Conservation (phyloP, 2,888 invertebrate genomes). For the Camptogramma bilineatum region DNA sequence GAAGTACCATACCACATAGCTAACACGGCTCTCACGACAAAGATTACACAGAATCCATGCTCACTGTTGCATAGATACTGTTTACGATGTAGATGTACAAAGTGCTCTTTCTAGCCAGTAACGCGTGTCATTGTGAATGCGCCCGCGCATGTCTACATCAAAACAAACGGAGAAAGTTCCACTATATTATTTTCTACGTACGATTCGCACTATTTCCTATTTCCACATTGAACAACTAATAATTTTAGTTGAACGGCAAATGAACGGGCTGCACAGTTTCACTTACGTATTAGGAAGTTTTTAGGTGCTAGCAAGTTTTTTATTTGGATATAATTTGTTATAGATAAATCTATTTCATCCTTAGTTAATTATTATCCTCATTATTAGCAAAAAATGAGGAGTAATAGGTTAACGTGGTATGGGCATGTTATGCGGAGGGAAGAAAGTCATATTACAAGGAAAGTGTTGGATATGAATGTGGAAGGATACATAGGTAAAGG, state of each 20-base stretch:
- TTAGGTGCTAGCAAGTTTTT: not conserved
- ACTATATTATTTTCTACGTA: constrained; percentile 63
- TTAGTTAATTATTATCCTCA: too few relatives aligned
- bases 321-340: not conserved
- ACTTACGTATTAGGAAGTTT: constrained; percentile 28
- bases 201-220: constrained; percentile 70
- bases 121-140: constrained; percentile 54
- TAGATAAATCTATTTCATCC: too few relatives aligned
- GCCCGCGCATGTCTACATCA: constrained; percentile 57
- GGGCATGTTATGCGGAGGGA: too few relatives aligned
- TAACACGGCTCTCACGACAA: not conserved
- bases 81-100: constrained; percentile 22
- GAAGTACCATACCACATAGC: too few relatives aligned
- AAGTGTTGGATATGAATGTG: too few relatives aligned
- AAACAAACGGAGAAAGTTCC: constrained; percentile 80
- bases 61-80: constrained; percentile 18
- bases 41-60: not conserved
- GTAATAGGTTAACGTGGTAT: too few relatives aligned
- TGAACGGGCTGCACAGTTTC: constrained; percentile 40
- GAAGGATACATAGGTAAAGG: too few relatives aligned
- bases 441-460: too few relatives aligned
- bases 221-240: constrained; percentile 58
- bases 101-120: constrained; percentile 39
- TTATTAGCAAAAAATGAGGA: too few relatives aligned
- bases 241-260: constrained; percentile 55